phyloP scores from a whole-genome alignment of 2,113 vertebrate species.

The Ascaphus truei region DNA sequence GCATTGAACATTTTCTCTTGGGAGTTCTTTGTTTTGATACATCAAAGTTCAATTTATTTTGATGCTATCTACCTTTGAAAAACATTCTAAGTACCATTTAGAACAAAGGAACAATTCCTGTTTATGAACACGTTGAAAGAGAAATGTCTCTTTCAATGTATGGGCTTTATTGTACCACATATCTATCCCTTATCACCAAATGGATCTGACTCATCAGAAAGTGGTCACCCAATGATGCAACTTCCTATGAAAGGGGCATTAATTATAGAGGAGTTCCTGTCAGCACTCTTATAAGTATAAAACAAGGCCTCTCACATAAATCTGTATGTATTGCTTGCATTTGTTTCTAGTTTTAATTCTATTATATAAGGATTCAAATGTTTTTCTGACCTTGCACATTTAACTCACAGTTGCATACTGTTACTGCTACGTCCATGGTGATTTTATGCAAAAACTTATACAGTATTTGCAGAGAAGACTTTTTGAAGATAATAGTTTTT shows the following conservation, averaged over 20 bases:
- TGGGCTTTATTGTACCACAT: background rate
- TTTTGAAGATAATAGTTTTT: too few species aligned
- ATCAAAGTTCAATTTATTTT: background rate
- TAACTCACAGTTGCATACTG: too few species aligned
- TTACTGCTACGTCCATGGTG: too few species aligned
- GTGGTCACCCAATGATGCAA: background rate
- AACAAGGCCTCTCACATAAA: too few species aligned
- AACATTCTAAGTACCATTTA: background rate
- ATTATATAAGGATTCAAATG: too few species aligned
- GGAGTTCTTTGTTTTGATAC: constrained; percentile 2
- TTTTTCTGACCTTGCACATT: too few species aligned
- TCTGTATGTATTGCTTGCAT: too few species aligned
- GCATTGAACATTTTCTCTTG: background rate
- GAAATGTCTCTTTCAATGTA: background rate
- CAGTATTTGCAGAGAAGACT: too few species aligned
- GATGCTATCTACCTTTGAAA: background rate
- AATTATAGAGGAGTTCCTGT: constrained; percentile 25
- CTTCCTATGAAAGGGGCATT: constrained; percentile 20
- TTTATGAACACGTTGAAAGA: too few species aligned
- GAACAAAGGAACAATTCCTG: background rate
- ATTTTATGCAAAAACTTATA: too few species aligned
- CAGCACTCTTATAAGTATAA: background rate
- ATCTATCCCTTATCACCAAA: constrained; percentile 2
- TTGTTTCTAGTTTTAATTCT: too few species aligned
- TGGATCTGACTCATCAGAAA: constrained; percentile 19